Evolutionary conservation across 2,797 vertebrate species (phyloP).

Genomic region (Pseudochromis fuscus): DNA sequence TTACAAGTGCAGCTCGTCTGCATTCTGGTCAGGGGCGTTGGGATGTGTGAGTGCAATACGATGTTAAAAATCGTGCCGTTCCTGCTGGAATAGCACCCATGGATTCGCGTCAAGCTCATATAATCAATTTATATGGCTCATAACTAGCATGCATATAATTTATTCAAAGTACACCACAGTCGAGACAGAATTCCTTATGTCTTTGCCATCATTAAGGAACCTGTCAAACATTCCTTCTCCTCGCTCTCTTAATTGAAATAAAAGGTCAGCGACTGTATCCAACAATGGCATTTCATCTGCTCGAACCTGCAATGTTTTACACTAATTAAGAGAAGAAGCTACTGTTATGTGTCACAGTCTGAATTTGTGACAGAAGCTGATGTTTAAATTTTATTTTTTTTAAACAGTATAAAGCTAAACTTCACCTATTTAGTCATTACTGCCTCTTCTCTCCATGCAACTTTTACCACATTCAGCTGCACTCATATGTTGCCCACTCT

Average conservation of each 20-base stretch:
- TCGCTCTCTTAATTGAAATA: neutral
- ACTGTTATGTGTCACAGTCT: neutral
- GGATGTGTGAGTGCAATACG: constrained; percentile 16
- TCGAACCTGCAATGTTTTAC: neutral
- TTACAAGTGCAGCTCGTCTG: constrained; percentile 39
- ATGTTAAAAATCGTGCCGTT: constrained; percentile 21
- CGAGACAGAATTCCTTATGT: neutral
- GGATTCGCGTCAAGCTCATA: constrained; percentile 7
- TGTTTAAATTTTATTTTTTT: constrained; percentile 7
- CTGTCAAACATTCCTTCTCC: neutral
- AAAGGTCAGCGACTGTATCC: neutral
- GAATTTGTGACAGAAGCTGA: constrained; percentile 13
- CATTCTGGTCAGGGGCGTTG: constrained; percentile 46
- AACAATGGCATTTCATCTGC: neutral
- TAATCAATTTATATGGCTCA: constrained; percentile 15
- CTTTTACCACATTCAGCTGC: neutral
- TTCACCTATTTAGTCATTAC: constrained; percentile 3
- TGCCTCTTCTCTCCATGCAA: constrained; percentile 5
- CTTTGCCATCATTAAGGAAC: constrained; percentile 4
- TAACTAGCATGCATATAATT: constrained; percentile 12
- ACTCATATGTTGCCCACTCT: constrained; percentile 9
- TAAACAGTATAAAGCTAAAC: neutral
- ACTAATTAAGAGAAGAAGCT: neutral
- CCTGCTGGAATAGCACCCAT: constrained; percentile 13
- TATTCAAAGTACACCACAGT: constrained; percentile 14